Base-by-base conservation (phyloP, 2,113 vertebrate species). In the Corapipo altera region DNA sequence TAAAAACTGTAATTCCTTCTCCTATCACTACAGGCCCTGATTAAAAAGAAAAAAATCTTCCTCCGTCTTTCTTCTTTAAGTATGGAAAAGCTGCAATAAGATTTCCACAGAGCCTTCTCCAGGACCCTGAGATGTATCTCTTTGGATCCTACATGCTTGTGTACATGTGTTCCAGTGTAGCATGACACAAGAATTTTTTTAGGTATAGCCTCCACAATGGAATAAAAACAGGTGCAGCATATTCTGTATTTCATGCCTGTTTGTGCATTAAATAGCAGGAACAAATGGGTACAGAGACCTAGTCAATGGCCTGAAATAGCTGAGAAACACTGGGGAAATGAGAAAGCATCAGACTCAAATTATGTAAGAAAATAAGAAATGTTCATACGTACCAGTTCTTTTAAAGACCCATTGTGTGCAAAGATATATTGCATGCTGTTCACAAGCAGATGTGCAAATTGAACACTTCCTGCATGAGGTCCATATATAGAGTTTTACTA, bases 141-240 rank as follows among this genome's bases (percentile, higher is more conserved):
- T 2, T 8, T 37, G 16, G 13, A 21, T 55, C 18, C 9, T 8
- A 20, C 7, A 22, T 33, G 17, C 8, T 51, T 37, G 7, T 13
- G 20, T 57, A 16, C 12, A 20, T 5, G 0, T 26, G 5, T n/a
- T 75, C 4, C 28, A 67, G 28, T 2, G 1, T 2, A 32, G 13
- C 10, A 18, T n/a, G 15, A 37, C 3, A 13, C 2, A 57, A 15
- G 6, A n/a, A n/a, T 12, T 10, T 27, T 37, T 79, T 84, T 43
- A 44, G 3, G 3, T 46, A 30, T 37, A 64, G 8, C 4, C 6
- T 83, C 24, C 12, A 35, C 7, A 72, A 8, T 49, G 44, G 12
- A 62, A 72, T 28, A 22, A 69, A 81, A 76, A 3, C 16, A 71
- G 26, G 10, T 10, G 26, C 12, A 28, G 1, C 11, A 28, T 35